A percentile compares a stretch with the other conserved stretches of the same genome.
Conservation (phyloP, 1,140 invertebrate species). For the Dysdera silvatica region DNA sequence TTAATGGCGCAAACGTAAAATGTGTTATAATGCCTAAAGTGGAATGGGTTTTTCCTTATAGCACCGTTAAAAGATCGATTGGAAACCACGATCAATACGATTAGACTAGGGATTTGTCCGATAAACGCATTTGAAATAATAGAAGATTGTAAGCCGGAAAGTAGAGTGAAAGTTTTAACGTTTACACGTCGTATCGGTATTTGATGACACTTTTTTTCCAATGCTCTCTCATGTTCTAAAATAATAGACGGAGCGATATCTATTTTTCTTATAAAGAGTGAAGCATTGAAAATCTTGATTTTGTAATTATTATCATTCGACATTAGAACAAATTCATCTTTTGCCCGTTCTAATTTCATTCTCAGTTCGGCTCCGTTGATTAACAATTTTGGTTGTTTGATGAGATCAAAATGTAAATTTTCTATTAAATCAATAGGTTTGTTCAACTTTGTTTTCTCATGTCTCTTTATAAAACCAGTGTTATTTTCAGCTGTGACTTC, state of each 20-base stretch:
- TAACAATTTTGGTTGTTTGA: neutral
- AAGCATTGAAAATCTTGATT: neutral
- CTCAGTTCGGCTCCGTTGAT: neutral
- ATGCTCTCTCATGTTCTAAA: neutral
- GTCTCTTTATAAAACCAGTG: neutral
- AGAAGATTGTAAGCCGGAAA: neutral
- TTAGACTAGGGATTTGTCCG: neutral
- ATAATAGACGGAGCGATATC: neutral
- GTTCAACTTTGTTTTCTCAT: neutral
- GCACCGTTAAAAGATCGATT: too few relatives aligned
- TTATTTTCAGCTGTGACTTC: neutral
- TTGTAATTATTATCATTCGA: neutral
- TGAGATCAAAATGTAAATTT: slow-evolving; percentile 1
- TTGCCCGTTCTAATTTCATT: neutral
- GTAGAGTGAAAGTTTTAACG: neutral
- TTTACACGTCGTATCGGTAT: neutral
- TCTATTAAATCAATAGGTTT: neutral
- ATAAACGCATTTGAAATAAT: neutral
- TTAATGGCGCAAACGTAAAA: too few relatives aligned
- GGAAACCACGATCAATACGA: too few relatives aligned
- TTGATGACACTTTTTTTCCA: too few relatives aligned
- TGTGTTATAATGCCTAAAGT: too few relatives aligned
- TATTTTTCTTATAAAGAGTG: neutral
- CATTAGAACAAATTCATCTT: neutral
- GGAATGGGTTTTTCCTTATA: too few relatives aligned